phyloP scores from a whole-genome alignment of 64 coral and sea anemone genomes.

The Catalaphyllia jardinei region DNA sequence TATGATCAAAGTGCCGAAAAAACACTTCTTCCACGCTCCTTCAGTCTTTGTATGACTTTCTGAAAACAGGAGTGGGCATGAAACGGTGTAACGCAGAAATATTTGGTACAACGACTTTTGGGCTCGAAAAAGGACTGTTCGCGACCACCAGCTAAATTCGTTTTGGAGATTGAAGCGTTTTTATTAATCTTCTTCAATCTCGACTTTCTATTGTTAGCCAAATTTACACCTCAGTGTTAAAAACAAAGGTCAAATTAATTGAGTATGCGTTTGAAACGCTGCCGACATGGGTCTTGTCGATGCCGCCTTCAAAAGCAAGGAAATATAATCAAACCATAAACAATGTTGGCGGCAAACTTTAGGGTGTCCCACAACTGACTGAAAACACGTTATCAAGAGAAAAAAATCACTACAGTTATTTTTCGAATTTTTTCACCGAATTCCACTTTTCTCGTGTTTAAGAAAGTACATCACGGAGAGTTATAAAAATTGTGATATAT shows the following conservation, averaged over 20 bases:
- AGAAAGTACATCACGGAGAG: not conserved
- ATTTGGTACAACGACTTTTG: slow-evolving; percentile 20
- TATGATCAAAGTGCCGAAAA: slow-evolving; percentile 38
- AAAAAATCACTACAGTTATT: no score
- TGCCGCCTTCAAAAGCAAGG: slow-evolving; percentile 10
- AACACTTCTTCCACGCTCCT: not conserved
- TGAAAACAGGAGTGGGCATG: not conserved
- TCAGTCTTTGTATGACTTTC: not conserved
- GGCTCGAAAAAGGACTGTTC: slow-evolving; percentile 50
- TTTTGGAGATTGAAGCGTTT: slow-evolving; percentile 19
- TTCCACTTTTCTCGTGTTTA: not conserved
- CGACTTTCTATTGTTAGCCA: slow-evolving; percentile 56
- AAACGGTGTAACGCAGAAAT: not conserved
- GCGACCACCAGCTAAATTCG: not conserved
- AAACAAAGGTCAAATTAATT: slow-evolving; percentile 86
- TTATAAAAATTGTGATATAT: slow-evolving; percentile 1
- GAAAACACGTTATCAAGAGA: no score
- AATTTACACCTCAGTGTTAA: slow-evolving; percentile 92
- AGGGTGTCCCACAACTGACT: not conserved
- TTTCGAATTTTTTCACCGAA: no score
- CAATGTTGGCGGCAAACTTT: not conserved
- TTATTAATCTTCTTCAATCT: slow-evolving; percentile 67
- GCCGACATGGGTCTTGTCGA: slow-evolving; percentile 14
- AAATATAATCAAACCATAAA: slow-evolving; percentile 17
- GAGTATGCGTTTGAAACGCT: slow-evolving; percentile 43